These are phyloP conservation scores for Dasyprocta punctata DNA, from an alignment of 2,113 vertebrate genomes.

Conservation along the genomic window DNA sequence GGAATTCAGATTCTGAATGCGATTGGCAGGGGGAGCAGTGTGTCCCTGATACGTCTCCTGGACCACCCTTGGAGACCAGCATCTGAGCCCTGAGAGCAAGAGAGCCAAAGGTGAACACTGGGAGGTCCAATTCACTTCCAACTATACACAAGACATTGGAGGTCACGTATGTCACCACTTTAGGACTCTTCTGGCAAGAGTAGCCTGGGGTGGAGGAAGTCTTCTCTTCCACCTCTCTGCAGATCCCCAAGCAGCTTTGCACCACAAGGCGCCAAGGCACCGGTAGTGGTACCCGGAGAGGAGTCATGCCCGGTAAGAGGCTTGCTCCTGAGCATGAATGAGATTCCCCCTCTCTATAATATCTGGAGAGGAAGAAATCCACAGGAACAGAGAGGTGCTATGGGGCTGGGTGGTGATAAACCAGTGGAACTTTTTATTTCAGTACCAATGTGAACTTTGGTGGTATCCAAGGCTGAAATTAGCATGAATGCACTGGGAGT, in stretches of 20 bases:
- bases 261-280: accelerated
- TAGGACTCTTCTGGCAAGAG: too few relatives aligned
- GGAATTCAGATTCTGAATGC: background rate
- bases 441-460: background rate
- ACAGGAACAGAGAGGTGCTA: background rate
- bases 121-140: background rate
- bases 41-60: background rate
- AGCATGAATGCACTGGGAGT: background rate
- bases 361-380: background rate
- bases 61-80: background rate
- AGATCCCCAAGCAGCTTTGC: background rate
- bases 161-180: background rate
- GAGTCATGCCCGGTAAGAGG: accelerated
- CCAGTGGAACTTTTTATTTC: background rate
- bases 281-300: background rate
- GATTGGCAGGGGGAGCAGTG: accelerated
- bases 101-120: background rate
- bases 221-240: background rate
- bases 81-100: background rate
- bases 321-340: background rate
- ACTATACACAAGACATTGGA: background rate
- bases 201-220: background rate
- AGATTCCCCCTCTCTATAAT: background rate
- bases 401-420: background rate
- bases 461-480: background rate